These are phyloP conservation scores for Xestia c-nigrum DNA, from an alignment of 2,888 invertebrate genomes.

Conservation along the genomic window DNA sequence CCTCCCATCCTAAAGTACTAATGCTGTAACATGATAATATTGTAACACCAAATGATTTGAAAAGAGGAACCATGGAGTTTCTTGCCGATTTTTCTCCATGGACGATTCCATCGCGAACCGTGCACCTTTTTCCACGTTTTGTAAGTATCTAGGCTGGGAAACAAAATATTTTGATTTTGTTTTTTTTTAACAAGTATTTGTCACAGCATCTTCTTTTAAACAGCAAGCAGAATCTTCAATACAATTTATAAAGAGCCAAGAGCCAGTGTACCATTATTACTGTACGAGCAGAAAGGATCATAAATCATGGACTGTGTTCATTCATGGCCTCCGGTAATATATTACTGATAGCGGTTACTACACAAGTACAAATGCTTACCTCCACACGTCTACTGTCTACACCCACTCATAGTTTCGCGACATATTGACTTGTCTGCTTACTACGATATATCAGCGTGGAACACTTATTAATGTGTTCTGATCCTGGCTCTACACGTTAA, in stretches of 20 bases:
- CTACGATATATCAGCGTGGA: background rate
- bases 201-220: too few relatives aligned
- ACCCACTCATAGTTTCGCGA: slow-evolving; percentile 1
- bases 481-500: background rate
- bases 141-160: too few relatives aligned
- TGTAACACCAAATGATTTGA: too few relatives aligned
- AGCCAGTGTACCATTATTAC: background rate
- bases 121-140: too few relatives aligned
- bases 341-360: slow-evolving; percentile 10
- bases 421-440: background rate
- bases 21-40: too few relatives aligned
- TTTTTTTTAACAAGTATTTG: too few relatives aligned
- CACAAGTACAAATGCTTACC: background rate
- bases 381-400: too few relatives aligned
- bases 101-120: too few relatives aligned
- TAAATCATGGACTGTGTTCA: slow-evolving; percentile 10
- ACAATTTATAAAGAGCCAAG: background rate
- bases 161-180: too few relatives aligned
- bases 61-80: too few relatives aligned
- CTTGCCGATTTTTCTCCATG: too few relatives aligned
- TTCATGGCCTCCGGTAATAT: slow-evolving; percentile 4
- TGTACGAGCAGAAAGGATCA: background rate
- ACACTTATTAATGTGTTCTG: background rate
- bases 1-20: too few relatives aligned
- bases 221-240: background rate